Conservation (phyloP, 2,113 vertebrate genomes). For the Leptobrachium leishanense region DNA sequence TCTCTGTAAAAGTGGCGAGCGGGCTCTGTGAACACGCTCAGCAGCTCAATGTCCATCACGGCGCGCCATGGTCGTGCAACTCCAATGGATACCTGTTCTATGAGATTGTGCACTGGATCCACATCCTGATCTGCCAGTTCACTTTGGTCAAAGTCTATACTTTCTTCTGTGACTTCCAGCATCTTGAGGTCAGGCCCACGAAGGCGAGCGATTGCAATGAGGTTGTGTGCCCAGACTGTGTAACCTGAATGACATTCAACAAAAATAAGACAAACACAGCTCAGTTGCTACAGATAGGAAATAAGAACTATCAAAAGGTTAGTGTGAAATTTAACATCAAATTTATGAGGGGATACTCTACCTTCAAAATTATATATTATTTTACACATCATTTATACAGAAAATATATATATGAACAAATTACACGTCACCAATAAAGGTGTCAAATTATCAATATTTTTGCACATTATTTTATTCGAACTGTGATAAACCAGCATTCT, state of each 20-base stretch:
- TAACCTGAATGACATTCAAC: slow-evolving; percentile 72
- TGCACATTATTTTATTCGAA: too few species aligned
- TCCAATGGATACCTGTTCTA: slow-evolving; percentile 94
- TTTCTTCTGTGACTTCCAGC: slow-evolving; percentile 93
- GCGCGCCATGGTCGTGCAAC: slow-evolving; percentile 92
- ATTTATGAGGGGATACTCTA: too few species aligned
- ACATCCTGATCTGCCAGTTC: slow-evolving; percentile 87
- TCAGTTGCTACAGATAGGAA: too few species aligned
- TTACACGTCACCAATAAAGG: too few species aligned
- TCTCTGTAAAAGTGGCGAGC: slow-evolving; percentile 94
- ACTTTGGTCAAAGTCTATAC: slow-evolving; percentile 96
- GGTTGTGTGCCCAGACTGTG: slow-evolving; percentile 95
- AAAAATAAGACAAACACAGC: not conserved
- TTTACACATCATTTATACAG: too few species aligned
- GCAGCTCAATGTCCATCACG: slow-evolving; percentile 85
- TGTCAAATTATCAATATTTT: too few species aligned
- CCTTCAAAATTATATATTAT: too few species aligned
- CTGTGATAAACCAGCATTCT: too few species aligned
- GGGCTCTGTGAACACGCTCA: slow-evolving; percentile 89
- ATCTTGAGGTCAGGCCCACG: slow-evolving; percentile 89
- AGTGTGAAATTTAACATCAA: too few species aligned
- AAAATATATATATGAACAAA: too few species aligned
- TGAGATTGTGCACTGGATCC: slow-evolving; percentile 91
- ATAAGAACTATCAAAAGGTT: too few species aligned
- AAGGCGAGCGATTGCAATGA: slow-evolving; percentile 95